Evolutionary conservation across 2,888 invertebrate species (phyloP).

Genomic region (Teleogryllus oceanicus): DNA sequence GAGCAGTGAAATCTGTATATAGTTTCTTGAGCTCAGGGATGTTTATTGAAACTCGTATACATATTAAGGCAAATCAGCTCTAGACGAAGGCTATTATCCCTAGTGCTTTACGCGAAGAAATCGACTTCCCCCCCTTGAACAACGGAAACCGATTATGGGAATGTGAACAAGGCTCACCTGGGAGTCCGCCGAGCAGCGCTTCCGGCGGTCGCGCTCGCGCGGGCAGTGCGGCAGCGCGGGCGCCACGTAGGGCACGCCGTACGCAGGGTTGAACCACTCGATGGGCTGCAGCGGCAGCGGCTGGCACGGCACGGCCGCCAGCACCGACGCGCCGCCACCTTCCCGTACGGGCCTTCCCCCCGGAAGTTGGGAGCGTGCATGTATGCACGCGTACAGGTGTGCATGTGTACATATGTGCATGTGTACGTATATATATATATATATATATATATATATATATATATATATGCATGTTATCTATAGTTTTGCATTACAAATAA

Average conservation of each 20-base stretch:
- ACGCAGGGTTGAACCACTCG: slow-evolving; percentile 51
- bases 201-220: slow-evolving; percentile 42
- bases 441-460: no score
- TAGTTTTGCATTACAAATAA: no score
- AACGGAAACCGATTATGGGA: no score
- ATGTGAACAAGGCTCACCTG: slow-evolving; percentile 38
- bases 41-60: no score
- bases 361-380: no score
- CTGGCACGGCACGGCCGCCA: slow-evolving; percentile 49
- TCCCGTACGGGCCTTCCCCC: slow-evolving; percentile 44
- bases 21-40: no score
- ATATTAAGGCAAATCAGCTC: no score
- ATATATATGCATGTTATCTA: background rate
- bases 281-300: slow-evolving; percentile 51
- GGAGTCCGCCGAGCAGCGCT: slow-evolving; percentile 43
- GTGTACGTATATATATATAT: no score
- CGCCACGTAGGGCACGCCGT: slow-evolving; percentile 30
- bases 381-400: background rate
- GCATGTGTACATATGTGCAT: background rate
- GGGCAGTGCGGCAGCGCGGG: slow-evolving; percentile 41
- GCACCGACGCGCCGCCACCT: slow-evolving; percentile 41
- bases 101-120: no score
- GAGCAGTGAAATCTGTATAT: no score
- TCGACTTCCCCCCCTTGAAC: no score
- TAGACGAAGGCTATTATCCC: no score